Conservation (phyloP, 1,140 invertebrate genomes). For the Acromyrmex heyeri region DNA sequence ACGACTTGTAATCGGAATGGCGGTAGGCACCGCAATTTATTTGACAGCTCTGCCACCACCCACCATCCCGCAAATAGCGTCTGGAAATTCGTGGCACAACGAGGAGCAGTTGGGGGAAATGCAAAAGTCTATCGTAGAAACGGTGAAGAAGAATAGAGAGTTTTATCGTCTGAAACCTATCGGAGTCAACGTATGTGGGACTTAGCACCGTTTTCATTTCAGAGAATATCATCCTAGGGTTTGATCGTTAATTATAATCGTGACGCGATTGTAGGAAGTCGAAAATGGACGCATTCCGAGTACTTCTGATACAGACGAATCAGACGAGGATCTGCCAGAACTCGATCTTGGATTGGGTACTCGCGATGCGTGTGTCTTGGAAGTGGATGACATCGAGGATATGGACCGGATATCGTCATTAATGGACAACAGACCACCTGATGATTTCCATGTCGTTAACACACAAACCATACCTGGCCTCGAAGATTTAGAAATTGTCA, state of each 20-base stretch:
- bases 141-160: conserved; percentile 90
- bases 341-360: conserved; percentile 92
- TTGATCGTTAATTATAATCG: conserved; percentile 40
- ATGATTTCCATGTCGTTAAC: conserved; percentile 94
- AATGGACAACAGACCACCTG: conserved; percentile 92
- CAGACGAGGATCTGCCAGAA: conserved; percentile 91
- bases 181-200: conserved; percentile 76
- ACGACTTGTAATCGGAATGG: conserved; percentile 94
- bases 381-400: conserved; percentile 96
- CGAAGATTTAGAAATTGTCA: conserved; percentile 89
- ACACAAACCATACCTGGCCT: conserved; percentile 93
- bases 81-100: conserved; percentile 89
- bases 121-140: conserved; percentile 89
- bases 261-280: conserved; percentile 79
- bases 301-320: conserved; percentile 90
- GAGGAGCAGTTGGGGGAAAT: conserved; percentile 89
- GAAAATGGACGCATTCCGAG: conserved; percentile 81
- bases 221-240: conserved; percentile 15
- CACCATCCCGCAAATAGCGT: conserved; percentile 89
- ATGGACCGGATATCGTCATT: conserved; percentile 93
- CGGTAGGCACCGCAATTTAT: conserved; percentile 95
- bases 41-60: conserved; percentile 92
- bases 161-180: conserved; percentile 89
- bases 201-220: conserved; percentile 35
- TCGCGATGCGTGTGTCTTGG: conserved; percentile 94